These are phyloP conservation scores for Callocephalon fimbriatum DNA, from an alignment of 2,113 vertebrate genomes.

Conservation along the genomic window DNA sequence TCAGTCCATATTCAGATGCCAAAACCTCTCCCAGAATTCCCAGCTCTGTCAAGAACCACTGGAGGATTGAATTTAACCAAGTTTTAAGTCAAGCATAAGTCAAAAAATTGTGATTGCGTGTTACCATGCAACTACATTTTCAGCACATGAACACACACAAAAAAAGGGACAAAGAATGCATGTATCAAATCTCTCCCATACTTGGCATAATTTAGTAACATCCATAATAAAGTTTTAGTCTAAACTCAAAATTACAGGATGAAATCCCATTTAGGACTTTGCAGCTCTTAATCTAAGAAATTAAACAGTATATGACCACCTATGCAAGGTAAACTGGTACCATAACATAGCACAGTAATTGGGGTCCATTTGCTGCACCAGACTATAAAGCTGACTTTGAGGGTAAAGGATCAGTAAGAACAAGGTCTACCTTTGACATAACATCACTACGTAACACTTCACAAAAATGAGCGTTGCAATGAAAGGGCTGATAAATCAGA, in stretches of 20 bases:
- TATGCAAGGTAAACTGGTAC: not conserved
- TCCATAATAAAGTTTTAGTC: not conserved
- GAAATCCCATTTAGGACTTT: not conserved
- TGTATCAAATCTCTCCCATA: not conserved
- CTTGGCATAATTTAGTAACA: not conserved
- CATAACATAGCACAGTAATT: not conserved
- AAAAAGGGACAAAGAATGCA: not conserved
- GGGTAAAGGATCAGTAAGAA: not conserved
- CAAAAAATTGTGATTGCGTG: not conserved
- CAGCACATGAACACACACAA: not conserved
- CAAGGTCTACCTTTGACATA: slow-evolving; percentile 44
- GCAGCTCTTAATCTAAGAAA: not conserved
- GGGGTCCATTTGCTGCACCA: not conserved
- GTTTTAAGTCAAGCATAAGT: not conserved
- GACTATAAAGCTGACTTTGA: not conserved
- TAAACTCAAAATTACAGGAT: not conserved
- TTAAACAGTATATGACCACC: not conserved
- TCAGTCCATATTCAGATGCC: not conserved
- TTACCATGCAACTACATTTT: not conserved
- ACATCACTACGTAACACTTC: not conserved
- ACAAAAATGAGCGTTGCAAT: not conserved
- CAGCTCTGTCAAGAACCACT: not conserved
- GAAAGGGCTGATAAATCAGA: slow-evolving; percentile 41
- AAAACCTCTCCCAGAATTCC: not conserved
- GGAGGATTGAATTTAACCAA: not conserved